These are phyloP conservation scores for Cryptomyrus ogoouensis DNA, from an alignment of 2,113 vertebrate species.

Conservation along the genomic window DNA sequence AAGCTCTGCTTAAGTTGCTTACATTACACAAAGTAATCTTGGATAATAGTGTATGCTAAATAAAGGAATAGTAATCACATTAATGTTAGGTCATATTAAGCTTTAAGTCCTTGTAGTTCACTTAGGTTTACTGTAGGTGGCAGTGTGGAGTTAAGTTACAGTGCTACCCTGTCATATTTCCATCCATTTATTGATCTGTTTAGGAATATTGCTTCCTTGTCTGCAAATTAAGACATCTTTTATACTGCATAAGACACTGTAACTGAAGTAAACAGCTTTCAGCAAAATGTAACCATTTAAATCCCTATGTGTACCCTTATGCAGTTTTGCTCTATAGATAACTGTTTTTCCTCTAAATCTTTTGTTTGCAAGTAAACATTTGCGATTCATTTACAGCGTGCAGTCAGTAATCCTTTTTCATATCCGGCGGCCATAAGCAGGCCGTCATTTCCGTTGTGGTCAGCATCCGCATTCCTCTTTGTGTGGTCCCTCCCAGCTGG, in stretches of 20 bases:
- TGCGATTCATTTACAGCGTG: background rate
- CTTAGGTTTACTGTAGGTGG: background rate
- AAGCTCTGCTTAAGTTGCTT: background rate
- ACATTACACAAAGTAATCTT: background rate
- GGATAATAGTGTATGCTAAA: background rate
- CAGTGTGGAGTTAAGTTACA: conserved; percentile 16
- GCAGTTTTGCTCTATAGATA: background rate
- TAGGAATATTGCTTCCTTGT: background rate
- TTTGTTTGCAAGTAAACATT: background rate
- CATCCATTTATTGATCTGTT: background rate
- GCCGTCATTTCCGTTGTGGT: background rate
- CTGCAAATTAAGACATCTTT: background rate
- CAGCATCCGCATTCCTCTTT: background rate
- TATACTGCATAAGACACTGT: background rate
- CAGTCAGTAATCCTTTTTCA: background rate
- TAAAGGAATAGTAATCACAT: background rate
- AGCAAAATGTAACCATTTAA: background rate
- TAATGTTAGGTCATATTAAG: background rate
- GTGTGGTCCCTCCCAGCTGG: background rate
- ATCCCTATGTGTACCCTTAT: background rate
- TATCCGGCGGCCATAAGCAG: background rate
- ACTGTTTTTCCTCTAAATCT: background rate
- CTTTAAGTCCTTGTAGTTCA: background rate
- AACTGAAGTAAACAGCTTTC: background rate
- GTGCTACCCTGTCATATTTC: background rate